Evolutionary conservation across 2,888 invertebrate species (phyloP).

Genomic region (Pandemis heparana): DNA sequence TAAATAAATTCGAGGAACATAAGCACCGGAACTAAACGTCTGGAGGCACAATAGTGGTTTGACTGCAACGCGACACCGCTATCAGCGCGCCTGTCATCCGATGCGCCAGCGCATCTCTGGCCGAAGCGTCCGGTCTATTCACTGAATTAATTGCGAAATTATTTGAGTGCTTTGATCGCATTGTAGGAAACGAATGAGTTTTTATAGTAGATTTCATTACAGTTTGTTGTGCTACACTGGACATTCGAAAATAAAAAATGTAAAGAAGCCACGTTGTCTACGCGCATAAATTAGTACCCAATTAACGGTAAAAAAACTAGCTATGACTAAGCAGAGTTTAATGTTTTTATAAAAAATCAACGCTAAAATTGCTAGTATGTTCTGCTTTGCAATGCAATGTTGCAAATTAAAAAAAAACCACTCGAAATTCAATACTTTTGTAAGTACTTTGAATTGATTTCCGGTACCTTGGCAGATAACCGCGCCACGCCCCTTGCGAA

Average conservation of each 20-base stretch:
- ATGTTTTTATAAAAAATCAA: not conserved
- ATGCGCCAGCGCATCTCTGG: slow-evolving; percentile 67
- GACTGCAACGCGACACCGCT: slow-evolving; percentile 73
- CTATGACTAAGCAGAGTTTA: not conserved
- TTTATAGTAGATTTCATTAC: not conserved
- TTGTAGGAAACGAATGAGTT: slow-evolving; percentile 2
- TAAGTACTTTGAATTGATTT: slow-evolving; percentile 71
- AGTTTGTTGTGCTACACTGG: too few species aligned
- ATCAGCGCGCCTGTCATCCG: slow-evolving; percentile 58
- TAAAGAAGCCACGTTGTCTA: too few species aligned
- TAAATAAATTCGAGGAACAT: slow-evolving; percentile 28
- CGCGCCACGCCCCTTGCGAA: slow-evolving; percentile 67
- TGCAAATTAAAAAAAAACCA: slow-evolving; percentile 28
- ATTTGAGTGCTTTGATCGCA: slow-evolving; percentile 2
- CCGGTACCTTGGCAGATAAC: slow-evolving; percentile 80
- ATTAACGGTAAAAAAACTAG: too few species aligned
- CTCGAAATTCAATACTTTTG: slow-evolving; percentile 72
- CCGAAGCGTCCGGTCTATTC: slow-evolving; percentile 43
- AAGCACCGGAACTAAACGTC: slow-evolving; percentile 72
- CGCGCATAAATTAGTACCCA: too few species aligned
- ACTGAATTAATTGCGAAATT: slow-evolving; percentile 33
- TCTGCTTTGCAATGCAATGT: not conserved
- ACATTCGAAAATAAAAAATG: too few species aligned
- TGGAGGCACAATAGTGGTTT: slow-evolving; percentile 70
- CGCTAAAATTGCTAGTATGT: not conserved